Percentiles rank a stretch among this genome's conserved stretches.
These are phyloP conservation scores for Zosterops japonicus DNA, from an alignment of 2,113 vertebrate genomes.

Conservation along the genomic window DNA sequence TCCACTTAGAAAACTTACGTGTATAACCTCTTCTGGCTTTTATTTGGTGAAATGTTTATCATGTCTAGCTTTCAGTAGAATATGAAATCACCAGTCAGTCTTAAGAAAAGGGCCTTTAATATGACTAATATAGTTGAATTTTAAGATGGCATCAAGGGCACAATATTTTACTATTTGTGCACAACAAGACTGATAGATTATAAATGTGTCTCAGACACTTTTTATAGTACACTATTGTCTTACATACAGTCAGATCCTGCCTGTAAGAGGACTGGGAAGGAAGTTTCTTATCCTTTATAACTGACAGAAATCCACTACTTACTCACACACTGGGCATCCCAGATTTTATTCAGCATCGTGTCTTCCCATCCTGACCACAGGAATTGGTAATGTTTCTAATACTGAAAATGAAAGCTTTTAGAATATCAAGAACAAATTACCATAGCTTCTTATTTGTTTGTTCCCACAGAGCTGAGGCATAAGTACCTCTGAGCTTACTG, in stretches of 20 bases:
- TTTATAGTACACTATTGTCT: neutral
- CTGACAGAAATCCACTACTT: neutral
- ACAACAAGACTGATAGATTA: neutral
- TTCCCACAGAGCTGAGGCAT: neutral
- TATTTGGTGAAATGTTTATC: neutral
- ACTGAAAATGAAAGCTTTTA: neutral
- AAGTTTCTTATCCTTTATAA: neutral
- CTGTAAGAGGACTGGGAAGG: neutral
- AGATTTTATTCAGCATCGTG: neutral
- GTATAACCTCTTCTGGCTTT: neutral
- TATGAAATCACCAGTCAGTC: neutral
- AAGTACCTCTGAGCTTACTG: neutral
- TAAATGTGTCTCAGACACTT: neutral
- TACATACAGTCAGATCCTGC: neutral
- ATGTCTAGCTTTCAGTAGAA: neutral
- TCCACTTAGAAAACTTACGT: neutral
- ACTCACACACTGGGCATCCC: neutral
- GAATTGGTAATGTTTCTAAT: neutral
- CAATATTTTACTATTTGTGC: neutral
- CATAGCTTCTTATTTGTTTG: neutral
- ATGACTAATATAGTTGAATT: neutral
- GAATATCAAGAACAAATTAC: neutral
- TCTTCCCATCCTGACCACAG: neutral
- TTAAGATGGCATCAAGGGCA: neutral
- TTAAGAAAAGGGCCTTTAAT: neutral